phyloP scores from a whole-genome alignment of 2,113 vertebrate genomes.

The Peromyscus maniculatus region DNA sequence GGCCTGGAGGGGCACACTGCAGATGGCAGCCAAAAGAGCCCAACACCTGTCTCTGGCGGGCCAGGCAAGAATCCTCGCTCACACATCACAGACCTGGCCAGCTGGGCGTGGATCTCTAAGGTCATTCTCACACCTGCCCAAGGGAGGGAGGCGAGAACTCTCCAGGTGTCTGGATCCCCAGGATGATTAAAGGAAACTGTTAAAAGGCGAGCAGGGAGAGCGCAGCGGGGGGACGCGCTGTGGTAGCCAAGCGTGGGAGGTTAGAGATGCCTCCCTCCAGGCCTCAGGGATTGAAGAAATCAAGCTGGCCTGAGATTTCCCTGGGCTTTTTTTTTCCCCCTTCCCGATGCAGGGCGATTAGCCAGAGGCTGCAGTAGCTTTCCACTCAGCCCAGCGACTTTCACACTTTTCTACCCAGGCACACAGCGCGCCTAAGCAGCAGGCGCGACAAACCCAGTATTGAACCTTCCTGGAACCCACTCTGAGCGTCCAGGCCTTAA shows the following conservation, averaged over 20 bases:
- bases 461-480: background rate
- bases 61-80: slow-evolving; percentile 28
- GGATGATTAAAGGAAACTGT: slow-evolving; percentile 72
- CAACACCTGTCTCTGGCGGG: background rate
- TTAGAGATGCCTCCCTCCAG: background rate
- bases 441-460: background rate
- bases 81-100: background rate
- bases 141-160: slow-evolving; percentile 27
- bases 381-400: slow-evolving; percentile 59
- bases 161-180: slow-evolving; percentile 49
- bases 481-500: slow-evolving; percentile 29
- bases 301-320: background rate
- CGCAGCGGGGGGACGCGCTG: slow-evolving; percentile 56
- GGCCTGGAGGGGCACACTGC: background rate
- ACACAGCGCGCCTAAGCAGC: background rate
- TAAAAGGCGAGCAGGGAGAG: slow-evolving; percentile 45
- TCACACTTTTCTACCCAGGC: slow-evolving; percentile 15
- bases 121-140: slow-evolving; percentile 52
- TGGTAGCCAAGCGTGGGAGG: slow-evolving; percentile 62
- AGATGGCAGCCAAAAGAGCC: slow-evolving; percentile 27
- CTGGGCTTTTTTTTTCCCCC: background rate
- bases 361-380: slow-evolving; percentile 67
- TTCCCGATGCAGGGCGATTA: slow-evolving; percentile 1
- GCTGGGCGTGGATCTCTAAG: slow-evolving; percentile 60
- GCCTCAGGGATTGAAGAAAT: slow-evolving; percentile 40